A percentile compares a stretch with the other conserved stretches of the same genome.
These are phyloP conservation scores for Anolis carolinensis DNA, from an alignment of 2,113 vertebrate species.

Conservation along the genomic window DNA sequence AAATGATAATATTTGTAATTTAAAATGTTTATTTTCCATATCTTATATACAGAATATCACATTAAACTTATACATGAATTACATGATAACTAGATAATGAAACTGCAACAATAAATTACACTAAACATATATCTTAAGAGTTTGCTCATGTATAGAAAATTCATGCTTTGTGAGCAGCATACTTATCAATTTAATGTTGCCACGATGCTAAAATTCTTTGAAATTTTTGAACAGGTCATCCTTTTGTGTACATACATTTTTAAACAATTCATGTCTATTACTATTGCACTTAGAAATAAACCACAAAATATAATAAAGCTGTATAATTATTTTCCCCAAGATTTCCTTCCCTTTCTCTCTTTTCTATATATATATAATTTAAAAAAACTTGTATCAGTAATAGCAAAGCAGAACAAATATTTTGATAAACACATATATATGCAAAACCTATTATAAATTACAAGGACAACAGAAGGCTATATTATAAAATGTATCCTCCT, in stretches of 20 bases:
- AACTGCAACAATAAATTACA: conserved; percentile 52
- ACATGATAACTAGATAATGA: conserved; percentile 64
- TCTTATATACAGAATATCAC: conserved; percentile 65
- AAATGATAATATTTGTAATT: conserved; percentile 38
- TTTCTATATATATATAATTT: neutral
- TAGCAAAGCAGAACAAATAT: conserved; percentile 60
- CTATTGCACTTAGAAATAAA: conserved; percentile 55
- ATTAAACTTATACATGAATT: conserved; percentile 66
- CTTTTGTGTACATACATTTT: conserved; percentile 43
- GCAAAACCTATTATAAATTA: conserved; percentile 70
- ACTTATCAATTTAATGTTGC: conserved; percentile 27
- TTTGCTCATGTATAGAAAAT: conserved; percentile 50
- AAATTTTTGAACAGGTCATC: conserved; percentile 16
- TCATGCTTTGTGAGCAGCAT: conserved; percentile 63
- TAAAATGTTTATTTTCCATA: conserved; percentile 73
- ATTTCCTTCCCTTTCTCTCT: conserved; percentile 31
- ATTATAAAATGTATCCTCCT: conserved; percentile 70
- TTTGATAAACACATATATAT: conserved; percentile 59
- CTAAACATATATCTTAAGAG: conserved; percentile 47
- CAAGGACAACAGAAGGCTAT: conserved; percentile 66
- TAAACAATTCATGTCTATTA: conserved; percentile 48
- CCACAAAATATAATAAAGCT: conserved; percentile 65
- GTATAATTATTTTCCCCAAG: conserved; percentile 56
- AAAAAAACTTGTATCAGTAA: conserved; percentile 66
- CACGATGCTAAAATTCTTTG: conserved; percentile 46